Conservation (phyloP, 1,140 invertebrate genomes). For the Drosophila busckii region DNA sequence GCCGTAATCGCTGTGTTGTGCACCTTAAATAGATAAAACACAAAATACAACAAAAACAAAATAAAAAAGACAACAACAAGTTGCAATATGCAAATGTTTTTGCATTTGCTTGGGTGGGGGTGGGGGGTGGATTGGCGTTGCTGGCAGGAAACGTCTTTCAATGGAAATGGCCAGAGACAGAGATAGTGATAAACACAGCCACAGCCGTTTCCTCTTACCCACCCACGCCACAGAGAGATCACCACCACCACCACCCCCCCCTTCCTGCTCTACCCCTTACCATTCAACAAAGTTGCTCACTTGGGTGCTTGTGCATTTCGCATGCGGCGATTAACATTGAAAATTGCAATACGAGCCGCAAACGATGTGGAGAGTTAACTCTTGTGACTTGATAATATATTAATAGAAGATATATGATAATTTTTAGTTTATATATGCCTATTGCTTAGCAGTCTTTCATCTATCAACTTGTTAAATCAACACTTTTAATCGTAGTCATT, state of each 20-base stretch:
- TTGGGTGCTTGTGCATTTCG: slow-evolving; percentile 44
- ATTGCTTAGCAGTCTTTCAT: too few relatives aligned
- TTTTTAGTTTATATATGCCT: too few relatives aligned
- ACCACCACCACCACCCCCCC: background rate
- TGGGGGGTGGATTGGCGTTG: background rate
- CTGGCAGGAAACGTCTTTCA: slow-evolving; percentile 67
- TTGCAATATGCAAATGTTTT: slow-evolving; percentile 25
- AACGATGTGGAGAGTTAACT: background rate
- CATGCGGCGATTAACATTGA: slow-evolving; percentile 63
- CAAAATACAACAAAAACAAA: too few relatives aligned
- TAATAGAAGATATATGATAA: too few relatives aligned
- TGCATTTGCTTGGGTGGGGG: background rate
- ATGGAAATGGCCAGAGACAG: slow-evolving; percentile 40
- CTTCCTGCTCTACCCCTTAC: background rate
- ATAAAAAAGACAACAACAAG: too few relatives aligned
- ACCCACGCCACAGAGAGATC: background rate
- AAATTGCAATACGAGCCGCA: slow-evolving; percentile 54
- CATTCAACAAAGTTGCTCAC: slow-evolving; percentile 7
- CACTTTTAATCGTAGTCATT: too few relatives aligned
- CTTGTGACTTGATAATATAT: too few relatives aligned
- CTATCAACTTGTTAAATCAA: too few relatives aligned
- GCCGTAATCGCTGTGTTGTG: too few relatives aligned
- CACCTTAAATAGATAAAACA: too few relatives aligned
- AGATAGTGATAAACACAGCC: background rate
- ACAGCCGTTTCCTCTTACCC: background rate